Conservation (phyloP, 2,113 vertebrate genomes). For the Odobenus rosmarus region DNA sequence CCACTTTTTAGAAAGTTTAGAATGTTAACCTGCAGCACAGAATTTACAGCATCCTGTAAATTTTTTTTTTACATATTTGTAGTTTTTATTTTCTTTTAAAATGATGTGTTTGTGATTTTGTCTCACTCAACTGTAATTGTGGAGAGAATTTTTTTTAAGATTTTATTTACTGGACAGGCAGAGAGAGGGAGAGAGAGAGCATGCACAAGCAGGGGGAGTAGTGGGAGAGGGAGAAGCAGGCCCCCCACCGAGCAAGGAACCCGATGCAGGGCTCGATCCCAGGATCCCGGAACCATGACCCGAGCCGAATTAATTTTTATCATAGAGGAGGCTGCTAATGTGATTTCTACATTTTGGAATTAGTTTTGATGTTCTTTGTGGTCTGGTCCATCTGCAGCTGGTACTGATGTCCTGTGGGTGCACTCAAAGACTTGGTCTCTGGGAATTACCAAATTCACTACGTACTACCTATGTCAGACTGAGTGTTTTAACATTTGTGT, state of each 20-base stretch:
- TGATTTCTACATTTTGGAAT: background rate
- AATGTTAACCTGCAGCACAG: background rate
- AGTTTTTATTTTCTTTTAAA: slow-evolving; percentile 21
- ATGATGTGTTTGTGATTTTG: background rate
- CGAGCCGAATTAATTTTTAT: background rate
- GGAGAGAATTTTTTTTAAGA: background rate
- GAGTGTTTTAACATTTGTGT: background rate
- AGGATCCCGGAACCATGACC: too few relatives aligned
- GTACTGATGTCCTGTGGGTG: background rate
- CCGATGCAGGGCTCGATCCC: too few relatives aligned
- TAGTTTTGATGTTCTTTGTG: background rate
- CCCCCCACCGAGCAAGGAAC: too few relatives aligned
- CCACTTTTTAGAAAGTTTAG: background rate
- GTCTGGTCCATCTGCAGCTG: background rate
- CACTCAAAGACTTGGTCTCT: background rate
- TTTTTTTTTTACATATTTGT: background rate
- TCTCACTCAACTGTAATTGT: background rate
- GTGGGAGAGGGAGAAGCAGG: too few relatives aligned
- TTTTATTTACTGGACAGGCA: too few relatives aligned
- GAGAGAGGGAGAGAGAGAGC: too few relatives aligned
- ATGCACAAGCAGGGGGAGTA: too few relatives aligned
- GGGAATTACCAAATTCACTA: background rate
- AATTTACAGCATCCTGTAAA: background rate
- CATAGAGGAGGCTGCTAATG: background rate
- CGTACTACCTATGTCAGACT: background rate